Evolutionary conservation across 2,797 vertebrate genomes (phyloP).

Genomic region (Bucorvus abyssinicus): DNA sequence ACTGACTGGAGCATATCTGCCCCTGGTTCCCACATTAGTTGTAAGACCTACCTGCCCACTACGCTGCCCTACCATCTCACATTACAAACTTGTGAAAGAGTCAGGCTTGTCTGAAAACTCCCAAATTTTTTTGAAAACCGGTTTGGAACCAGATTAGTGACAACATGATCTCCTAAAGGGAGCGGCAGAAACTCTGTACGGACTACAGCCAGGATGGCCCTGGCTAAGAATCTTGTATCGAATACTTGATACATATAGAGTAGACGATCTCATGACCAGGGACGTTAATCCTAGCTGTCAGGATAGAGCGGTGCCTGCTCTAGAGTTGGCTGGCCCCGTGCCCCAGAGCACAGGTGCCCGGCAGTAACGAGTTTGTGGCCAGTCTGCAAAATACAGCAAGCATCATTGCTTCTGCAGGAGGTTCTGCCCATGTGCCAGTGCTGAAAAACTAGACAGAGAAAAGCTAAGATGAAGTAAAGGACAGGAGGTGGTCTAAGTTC

Average conservation of each 20-base stretch:
- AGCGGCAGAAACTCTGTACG: neutral
- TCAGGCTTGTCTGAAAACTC: neutral
- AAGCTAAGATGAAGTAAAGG: neutral
- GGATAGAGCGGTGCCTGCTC: conserved; percentile 27
- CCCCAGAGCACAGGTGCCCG: conserved; percentile 57
- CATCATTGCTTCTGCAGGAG: conserved; percentile 32
- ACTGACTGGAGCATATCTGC: neutral
- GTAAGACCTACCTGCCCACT: neutral
- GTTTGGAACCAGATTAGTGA: neutral
- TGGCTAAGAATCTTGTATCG: neutral
- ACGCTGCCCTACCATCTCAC: neutral
- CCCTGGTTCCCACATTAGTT: neutral
- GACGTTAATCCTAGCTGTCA: conserved; percentile 53
- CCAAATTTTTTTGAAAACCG: neutral
- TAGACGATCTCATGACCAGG: neutral
- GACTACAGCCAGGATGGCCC: neutral
- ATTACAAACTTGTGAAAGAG: neutral
- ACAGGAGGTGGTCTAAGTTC: neutral
- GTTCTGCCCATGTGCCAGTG: neutral
- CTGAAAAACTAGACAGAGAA: neutral
- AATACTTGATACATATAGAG: neutral
- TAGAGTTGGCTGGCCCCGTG: conserved; percentile 41
- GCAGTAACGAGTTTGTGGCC: conserved; percentile 28
- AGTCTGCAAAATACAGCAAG: conserved; percentile 27
- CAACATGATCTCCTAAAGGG: neutral